Conservation (phyloP, 2,113 vertebrate species). For the Centropristis striata region DNA sequence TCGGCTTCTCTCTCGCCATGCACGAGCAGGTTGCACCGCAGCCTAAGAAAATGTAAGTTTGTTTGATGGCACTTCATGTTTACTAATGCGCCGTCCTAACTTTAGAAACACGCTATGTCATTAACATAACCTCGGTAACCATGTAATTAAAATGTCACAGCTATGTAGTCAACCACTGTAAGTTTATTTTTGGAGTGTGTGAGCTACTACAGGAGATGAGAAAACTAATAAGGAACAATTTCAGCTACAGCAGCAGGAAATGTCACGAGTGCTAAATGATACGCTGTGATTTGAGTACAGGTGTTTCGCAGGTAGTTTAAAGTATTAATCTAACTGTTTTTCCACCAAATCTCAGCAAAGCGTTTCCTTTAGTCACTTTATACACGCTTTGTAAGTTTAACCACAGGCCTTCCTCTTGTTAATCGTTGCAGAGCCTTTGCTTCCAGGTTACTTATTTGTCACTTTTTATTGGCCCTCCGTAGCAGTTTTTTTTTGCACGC, state of each 20-base stretch:
- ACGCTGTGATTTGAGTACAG: conserved; percentile 25
- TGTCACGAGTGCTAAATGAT: background rate
- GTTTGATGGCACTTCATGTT: background rate
- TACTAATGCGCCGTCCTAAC: background rate
- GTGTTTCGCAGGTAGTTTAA: conserved; percentile 47
- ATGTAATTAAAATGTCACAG: conserved; percentile 27
- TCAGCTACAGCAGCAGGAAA: background rate
- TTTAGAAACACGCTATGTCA: background rate
- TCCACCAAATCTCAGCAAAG: background rate
- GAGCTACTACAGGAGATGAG: background rate
- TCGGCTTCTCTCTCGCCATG: conserved; percentile 96
- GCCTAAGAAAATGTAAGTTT: conserved; percentile 90
- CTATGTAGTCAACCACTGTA: background rate
- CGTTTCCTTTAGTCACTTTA: no score
- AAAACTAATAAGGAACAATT: background rate
- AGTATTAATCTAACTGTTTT: background rate
- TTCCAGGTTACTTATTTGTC: conserved; percentile 58
- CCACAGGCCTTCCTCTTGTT: background rate
- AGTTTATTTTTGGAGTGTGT: background rate
- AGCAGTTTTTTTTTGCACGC: background rate
- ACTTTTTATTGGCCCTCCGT: background rate
- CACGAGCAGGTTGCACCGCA: conserved; percentile 89
- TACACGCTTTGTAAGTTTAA: background rate
- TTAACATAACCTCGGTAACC: conserved; percentile 20
- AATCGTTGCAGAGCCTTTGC: conserved; percentile 20